These are phyloP conservation scores for Porites lobata DNA, from an alignment of 92 coral and sea anemone genomes.

Conservation along the genomic window DNA sequence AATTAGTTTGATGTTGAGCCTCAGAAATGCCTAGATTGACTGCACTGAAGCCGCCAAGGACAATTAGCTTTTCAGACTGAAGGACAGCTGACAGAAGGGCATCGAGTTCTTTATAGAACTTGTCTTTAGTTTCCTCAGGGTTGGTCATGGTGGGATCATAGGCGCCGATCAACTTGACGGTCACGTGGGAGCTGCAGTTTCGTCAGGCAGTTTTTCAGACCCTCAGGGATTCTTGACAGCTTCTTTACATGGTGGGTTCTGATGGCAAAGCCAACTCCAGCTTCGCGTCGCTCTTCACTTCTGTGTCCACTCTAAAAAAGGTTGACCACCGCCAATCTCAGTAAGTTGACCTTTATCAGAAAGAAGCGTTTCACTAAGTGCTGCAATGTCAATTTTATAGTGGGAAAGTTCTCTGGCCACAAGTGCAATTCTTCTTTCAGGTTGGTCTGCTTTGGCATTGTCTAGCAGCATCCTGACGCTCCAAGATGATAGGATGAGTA, in stretches of 20 bases:
- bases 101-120: no score
- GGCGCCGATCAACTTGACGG: no score
- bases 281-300: slow-evolving; percentile 50
- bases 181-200: no score
- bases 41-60: slow-evolving; percentile 37
- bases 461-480: slow-evolving; percentile 62
- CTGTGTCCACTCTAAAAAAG: slow-evolving; percentile 57
- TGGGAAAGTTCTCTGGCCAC: slow-evolving; percentile 37
- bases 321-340: slow-evolving; percentile 48
- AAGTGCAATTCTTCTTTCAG: slow-evolving; percentile 54
- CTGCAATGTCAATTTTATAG: slow-evolving; percentile 60
- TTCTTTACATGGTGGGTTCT: background rate
- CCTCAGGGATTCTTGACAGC: no score
- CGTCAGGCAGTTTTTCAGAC: no score
- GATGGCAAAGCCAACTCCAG: slow-evolving; percentile 67
- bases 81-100: no score
- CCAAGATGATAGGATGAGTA: slow-evolving; percentile 49
- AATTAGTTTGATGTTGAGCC: no score
- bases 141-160: no score
- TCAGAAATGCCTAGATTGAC: no score
- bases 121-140: no score
- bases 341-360: slow-evolving; percentile 55
- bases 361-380: slow-evolving; percentile 29
- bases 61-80: no score
- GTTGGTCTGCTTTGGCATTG: slow-evolving; percentile 31